Evolutionary conservation across 2,888 invertebrate species (phyloP).

Genomic region (Siphlonurus alternatus): DNA sequence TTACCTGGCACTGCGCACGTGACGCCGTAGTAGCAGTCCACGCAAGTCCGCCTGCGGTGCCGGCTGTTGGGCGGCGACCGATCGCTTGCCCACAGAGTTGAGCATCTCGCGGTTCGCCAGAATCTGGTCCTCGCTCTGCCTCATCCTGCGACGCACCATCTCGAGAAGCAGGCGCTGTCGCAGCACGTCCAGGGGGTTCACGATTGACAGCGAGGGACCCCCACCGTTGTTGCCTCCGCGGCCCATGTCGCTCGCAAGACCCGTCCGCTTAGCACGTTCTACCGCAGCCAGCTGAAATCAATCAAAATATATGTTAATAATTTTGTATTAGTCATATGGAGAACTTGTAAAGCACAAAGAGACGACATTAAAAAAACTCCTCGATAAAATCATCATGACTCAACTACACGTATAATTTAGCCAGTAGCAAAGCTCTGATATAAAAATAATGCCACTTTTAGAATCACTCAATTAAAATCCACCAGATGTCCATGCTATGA

Average conservation of each 20-base stretch:
- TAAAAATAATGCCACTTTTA: too few species aligned
- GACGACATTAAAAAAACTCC: too few species aligned
- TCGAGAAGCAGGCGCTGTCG: slow-evolving; percentile 65
- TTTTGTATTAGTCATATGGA: too few species aligned
- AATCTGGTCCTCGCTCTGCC: slow-evolving; percentile 51
- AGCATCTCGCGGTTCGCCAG: slow-evolving; percentile 52
- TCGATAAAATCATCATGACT: too few species aligned
- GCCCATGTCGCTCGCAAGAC: slow-evolving; percentile 6
- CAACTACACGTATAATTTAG: too few species aligned
- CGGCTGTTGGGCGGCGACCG: background rate
- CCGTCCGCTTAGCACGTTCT: background rate
- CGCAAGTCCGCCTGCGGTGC: background rate
- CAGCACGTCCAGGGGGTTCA: slow-evolving; percentile 72
- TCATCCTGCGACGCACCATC: slow-evolving; percentile 65
- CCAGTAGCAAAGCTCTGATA: too few species aligned
- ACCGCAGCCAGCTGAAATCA: background rate
- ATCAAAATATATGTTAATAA: too few species aligned
- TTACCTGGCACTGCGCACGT: background rate
- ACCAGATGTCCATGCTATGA: too few species aligned
- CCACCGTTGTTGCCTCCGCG: slow-evolving; percentile 11
- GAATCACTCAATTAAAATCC: too few species aligned
- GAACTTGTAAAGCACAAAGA: too few species aligned
- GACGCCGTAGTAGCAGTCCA: background rate
- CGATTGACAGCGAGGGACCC: slow-evolving; percentile 54
- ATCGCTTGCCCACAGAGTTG: slow-evolving; percentile 59